A percentile compares a stretch with the other conserved stretches of the same genome.
These are phyloP conservation scores for Pluvianellus socialis DNA, from an alignment of 2,113 vertebrate genomes.

Conservation along the genomic window DNA sequence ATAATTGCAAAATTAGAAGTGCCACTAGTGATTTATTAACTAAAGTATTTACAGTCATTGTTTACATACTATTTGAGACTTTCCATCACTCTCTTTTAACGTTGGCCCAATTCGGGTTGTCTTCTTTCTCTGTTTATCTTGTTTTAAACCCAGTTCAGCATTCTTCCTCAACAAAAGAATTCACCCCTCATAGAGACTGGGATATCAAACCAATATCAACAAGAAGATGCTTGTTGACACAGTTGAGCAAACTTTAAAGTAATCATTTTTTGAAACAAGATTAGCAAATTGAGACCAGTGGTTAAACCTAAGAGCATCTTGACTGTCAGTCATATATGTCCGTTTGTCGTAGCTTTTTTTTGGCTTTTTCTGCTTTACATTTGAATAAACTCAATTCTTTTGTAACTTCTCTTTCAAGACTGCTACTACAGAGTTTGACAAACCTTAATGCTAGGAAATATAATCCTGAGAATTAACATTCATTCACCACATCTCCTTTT, in stretches of 20 bases:
- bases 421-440: not conserved
- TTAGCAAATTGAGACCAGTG: not conserved
- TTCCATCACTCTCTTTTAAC: not conserved
- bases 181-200: not conserved
- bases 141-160: not conserved
- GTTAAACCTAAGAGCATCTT: not conserved
- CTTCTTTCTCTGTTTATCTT: not conserved
- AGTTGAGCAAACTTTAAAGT: not conserved
- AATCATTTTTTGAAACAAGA: not conserved
- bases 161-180: not conserved
- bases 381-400: not conserved
- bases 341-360: not conserved
- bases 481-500: not conserved
- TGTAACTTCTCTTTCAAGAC: not conserved
- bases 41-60: not conserved
- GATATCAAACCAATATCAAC: not conserved
- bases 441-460: not conserved
- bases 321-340: not conserved
- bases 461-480: not conserved
- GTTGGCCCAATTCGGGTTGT: not conserved
- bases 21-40: not conserved
- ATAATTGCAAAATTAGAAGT: not conserved
- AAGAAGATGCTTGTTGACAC: not conserved
- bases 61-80: not conserved
- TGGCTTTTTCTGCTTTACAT: not conserved